Percentiles rank a stretch among this genome's conserved stretches.
Conservation (phyloP, 2,113 vertebrate species). For the Falco punctatus region DNA sequence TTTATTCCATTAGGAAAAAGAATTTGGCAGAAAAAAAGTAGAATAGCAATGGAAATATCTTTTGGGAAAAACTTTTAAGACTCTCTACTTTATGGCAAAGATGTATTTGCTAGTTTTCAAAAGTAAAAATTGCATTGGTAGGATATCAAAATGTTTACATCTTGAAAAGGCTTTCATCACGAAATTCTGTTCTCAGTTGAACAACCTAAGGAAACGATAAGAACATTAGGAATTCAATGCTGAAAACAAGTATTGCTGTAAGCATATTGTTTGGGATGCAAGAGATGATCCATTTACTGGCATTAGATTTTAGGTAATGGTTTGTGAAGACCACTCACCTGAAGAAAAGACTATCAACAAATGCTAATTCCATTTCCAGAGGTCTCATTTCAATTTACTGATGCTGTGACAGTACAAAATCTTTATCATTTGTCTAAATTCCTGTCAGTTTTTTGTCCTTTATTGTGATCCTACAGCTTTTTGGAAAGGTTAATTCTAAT, state of each 20-base stretch:
- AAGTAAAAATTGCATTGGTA: slow-evolving; percentile 27
- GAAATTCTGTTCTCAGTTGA: not conserved
- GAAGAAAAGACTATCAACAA: not conserved
- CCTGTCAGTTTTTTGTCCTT: not conserved
- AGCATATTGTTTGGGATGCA: not conserved
- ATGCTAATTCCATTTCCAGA: slow-evolving; percentile 1
- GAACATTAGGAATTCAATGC: not conserved
- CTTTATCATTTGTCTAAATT: not conserved
- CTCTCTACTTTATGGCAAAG: not conserved
- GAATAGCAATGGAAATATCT: not conserved
- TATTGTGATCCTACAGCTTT: not conserved
- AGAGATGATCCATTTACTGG: not conserved
- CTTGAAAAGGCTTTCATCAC: not conserved
- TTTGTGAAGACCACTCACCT: not conserved
- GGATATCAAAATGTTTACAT: not conserved
- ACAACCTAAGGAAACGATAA: not conserved
- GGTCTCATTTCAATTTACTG: not conserved
- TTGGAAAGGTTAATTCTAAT: not conserved
- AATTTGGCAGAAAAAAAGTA: not conserved
- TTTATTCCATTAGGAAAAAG: not conserved
- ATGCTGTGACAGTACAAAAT: not conserved
- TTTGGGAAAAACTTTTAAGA: not conserved
- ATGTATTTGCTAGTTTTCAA: not conserved
- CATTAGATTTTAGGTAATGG: not conserved
- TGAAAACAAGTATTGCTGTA: not conserved